Conservation (phyloP, 2,888 invertebrate genomes). For the Nemotelus nigrinus region DNA sequence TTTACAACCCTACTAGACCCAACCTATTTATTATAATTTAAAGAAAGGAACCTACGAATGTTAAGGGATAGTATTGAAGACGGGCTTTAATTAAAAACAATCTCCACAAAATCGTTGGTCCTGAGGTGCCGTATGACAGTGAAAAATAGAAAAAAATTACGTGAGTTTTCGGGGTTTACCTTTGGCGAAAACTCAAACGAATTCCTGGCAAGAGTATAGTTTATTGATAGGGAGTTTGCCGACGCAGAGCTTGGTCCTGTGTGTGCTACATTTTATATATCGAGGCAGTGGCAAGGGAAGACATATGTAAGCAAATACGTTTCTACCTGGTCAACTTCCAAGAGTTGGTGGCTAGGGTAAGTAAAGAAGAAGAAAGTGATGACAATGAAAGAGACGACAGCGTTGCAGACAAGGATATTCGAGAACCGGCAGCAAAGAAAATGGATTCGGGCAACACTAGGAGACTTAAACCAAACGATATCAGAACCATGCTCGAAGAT, state of each 20-base stretch:
- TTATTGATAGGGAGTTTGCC: constrained; percentile 1
- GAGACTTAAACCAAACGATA: not conserved
- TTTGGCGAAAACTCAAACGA: not conserved
- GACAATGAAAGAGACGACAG: not conserved
- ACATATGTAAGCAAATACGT: not conserved
- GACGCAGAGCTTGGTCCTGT: not conserved
- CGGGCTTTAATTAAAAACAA: not conserved
- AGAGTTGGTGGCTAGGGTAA: not conserved
- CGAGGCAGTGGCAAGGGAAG: not conserved
- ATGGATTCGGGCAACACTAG: not conserved
- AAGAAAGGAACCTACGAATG: too few relatives aligned
- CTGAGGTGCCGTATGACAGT: not conserved
- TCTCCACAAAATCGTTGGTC: not conserved
- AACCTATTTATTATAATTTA: too few relatives aligned
- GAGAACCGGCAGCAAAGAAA: not conserved
- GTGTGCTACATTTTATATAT: not conserved
- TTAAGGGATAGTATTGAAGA: too few relatives aligned
- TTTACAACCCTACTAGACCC: too few relatives aligned
- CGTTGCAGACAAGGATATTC: not conserved
- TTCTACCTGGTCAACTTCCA: constrained; percentile 1
- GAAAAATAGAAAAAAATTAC: not conserved
- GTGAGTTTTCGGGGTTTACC: not conserved
- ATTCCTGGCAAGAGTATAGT: not conserved
- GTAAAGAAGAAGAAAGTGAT: not conserved
- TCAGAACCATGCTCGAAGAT: not conserved